phyloP scores from a whole-genome alignment of 2,797 vertebrate genomes.

The Sparus aurata region DNA sequence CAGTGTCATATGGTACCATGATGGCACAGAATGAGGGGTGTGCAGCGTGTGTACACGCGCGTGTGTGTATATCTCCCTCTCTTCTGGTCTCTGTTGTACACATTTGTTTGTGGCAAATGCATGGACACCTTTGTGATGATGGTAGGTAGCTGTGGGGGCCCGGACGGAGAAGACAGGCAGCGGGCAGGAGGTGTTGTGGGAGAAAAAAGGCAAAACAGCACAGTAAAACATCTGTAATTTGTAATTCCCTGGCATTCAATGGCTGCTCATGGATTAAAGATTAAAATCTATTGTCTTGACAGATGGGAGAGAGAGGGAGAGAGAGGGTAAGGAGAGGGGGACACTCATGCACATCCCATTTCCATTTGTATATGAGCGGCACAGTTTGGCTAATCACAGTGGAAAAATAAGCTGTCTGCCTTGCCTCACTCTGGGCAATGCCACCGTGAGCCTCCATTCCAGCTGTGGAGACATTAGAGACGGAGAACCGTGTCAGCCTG shows the following conservation, averaged over 20 bases:
- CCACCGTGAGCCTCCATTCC: constrained; percentile 80
- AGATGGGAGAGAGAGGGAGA: constrained; percentile 95
- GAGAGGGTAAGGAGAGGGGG: constrained; percentile 75
- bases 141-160: constrained; percentile 85
- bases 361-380: constrained; percentile 97
- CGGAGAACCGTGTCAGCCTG: constrained; percentile 59
- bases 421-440: constrained; percentile 84
- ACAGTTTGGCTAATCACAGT: constrained; percentile 88
- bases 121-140: constrained; percentile 77
- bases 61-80: constrained; percentile 18
- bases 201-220: constrained; percentile 80
- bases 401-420: constrained; percentile 88
- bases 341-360: constrained; percentile 87
- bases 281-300: constrained; percentile 99
- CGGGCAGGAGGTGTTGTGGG: constrained; percentile 61
- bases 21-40: constrained; percentile 89
- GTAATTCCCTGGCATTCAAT: constrained; percentile 98
- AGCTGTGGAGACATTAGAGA: constrained; percentile 84
- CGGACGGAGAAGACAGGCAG: constrained; percentile 84
- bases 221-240: constrained; percentile 99
- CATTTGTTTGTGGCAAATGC: constrained; percentile 59
- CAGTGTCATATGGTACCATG: constrained; percentile 95
- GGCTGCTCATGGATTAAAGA: constrained; percentile 99
- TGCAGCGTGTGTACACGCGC: constrained; percentile 40
- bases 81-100: constrained; percentile 23